Evolutionary conservation across 2,888 invertebrate species (phyloP).

Genomic region (Parapristionchus giblindavisi): DNA sequence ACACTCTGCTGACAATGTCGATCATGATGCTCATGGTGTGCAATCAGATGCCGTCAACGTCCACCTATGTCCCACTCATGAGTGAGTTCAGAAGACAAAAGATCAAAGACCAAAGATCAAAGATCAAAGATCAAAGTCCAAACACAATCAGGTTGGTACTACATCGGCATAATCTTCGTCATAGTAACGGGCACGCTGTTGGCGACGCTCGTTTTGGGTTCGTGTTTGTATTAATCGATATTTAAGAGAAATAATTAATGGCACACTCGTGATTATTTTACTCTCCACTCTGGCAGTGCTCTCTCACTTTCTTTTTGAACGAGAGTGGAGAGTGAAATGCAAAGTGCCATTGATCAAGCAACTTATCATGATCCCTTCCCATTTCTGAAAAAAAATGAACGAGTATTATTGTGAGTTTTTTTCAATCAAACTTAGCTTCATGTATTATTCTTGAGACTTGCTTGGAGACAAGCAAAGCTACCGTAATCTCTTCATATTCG

Average conservation of each 20-base stretch:
- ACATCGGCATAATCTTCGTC: slow-evolving; percentile 73
- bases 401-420: no score
- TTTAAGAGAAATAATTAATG: not conserved
- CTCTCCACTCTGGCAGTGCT: not conserved
- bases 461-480: no score
- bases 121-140: slow-evolving; percentile 5
- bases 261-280: not conserved
- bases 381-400: no score
- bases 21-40: slow-evolving; percentile 72
- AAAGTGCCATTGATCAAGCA: not conserved
- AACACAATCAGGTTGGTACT: slow-evolving; percentile 71
- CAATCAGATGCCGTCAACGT: slow-evolving; percentile 73
- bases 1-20: slow-evolving; percentile 70
- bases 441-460: no score
- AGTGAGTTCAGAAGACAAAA: no score
- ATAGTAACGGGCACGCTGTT: slow-evolving; percentile 73
- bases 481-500: no score
- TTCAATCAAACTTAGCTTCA: no score
- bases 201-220: slow-evolving; percentile 71
- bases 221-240: no score
- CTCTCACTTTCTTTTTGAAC: not conserved
- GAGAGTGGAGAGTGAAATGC: not conserved
- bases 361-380: not conserved
- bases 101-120: not conserved
- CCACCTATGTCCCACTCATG: slow-evolving; percentile 72